These are phyloP conservation scores for Caiman crocodilus DNA, from an alignment of 2,797 vertebrate genomes.

Conservation along the genomic window DNA sequence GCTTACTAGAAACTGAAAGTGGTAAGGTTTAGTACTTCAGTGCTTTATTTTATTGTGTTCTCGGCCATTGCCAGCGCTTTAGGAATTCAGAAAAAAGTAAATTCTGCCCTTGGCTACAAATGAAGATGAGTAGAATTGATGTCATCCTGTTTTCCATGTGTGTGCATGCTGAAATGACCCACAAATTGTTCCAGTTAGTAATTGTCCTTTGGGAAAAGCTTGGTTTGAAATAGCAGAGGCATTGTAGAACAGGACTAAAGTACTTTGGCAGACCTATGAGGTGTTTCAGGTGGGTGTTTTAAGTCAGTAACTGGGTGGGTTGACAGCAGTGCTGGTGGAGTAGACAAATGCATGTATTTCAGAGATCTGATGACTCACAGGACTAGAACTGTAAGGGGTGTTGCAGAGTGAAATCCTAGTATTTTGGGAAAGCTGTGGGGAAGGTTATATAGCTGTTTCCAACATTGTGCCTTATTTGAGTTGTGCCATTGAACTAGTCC, in stretches of 20 bases:
- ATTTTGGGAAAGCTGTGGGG: not conserved
- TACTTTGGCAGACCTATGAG: not conserved
- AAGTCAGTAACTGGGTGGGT: not conserved
- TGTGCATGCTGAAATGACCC: fast-evolving
- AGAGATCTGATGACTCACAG: not conserved
- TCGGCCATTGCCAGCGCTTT: not conserved
- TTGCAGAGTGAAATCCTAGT: not conserved
- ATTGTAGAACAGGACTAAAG: not conserved
- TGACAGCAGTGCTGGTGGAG: not conserved
- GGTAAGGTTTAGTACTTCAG: constrained; percentile 57
- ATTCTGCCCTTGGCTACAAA: not conserved
- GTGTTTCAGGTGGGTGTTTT: not conserved
- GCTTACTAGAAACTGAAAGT: constrained; percentile 42
- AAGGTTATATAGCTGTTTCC: not conserved
- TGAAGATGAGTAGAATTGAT: not conserved
- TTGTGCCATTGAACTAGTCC: not conserved
- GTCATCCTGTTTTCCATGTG: not conserved
- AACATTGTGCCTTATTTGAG: not conserved
- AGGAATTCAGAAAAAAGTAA: not conserved
- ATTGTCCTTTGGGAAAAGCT: not conserved
- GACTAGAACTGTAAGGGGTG: not conserved
- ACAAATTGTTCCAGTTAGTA: not conserved
- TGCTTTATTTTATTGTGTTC: not conserved
- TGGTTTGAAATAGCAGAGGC: not conserved
- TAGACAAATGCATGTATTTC: not conserved